Evolutionary conservation across 2,888 invertebrate species (phyloP).

Genomic region (Stenotaenia linearis): DNA sequence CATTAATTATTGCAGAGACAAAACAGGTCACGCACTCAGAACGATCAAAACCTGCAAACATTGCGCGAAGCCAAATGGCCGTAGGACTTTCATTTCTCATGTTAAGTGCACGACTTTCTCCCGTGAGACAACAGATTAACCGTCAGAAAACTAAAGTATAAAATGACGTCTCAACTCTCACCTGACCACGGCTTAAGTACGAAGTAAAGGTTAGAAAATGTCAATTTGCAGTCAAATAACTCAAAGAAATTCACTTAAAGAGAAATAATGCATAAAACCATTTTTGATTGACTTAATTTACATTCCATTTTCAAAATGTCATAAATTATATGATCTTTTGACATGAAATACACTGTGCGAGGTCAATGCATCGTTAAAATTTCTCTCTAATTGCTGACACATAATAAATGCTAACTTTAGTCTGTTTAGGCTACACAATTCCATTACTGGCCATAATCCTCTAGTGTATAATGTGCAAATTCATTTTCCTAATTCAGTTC

Average conservation of each 20-base stretch:
- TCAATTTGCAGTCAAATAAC: background rate
- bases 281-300: background rate
- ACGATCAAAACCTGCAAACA: constrained; percentile 9
- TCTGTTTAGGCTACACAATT: background rate
- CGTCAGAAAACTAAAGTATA: background rate
- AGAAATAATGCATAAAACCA: background rate
- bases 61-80: background rate
- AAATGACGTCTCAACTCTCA: background rate
- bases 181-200: background rate
- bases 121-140: background rate
- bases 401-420: constrained; percentile 4
- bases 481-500: constrained; percentile 9
- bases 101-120: background rate
- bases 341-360: background rate
- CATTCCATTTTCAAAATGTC: background rate
- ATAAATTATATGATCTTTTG: background rate
- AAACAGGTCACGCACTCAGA: constrained; percentile 5
- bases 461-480: background rate
- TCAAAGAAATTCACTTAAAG: background rate
- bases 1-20: constrained; percentile 9
- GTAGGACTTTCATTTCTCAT: background rate
- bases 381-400: background rate
- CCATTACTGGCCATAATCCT: background rate
- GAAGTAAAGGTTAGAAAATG: background rate
- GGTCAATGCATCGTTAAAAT: background rate